Evolutionary conservation across 2,797 vertebrate species (phyloP).

Genomic region (Ctenochaetus hawaiiensis): DNA sequence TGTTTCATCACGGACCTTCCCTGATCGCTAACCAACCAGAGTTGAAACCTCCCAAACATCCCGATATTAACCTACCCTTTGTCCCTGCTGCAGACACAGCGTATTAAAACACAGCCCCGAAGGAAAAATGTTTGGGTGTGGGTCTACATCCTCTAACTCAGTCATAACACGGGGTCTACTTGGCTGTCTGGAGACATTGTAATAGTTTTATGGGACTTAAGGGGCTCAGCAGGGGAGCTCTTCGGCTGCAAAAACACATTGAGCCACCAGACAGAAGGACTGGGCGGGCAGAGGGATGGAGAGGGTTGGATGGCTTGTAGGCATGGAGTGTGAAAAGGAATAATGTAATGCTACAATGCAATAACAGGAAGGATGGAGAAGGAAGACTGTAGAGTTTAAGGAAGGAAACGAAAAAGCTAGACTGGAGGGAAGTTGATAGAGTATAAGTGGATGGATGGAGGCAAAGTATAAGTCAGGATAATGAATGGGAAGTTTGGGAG

Average conservation of each 20-base stretch:
- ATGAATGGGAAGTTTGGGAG: neutral
- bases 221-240: constrained; percentile 64
- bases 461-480: constrained; percentile 22
- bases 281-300: constrained; percentile 17
- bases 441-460: neutral
- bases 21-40: constrained; percentile 16
- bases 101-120: constrained; percentile 39
- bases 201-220: constrained; percentile 63
- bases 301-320: constrained; percentile 14
- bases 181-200: constrained; percentile 65
- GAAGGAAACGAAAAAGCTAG: neutral
- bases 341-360: constrained; percentile 15
- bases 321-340: neutral
- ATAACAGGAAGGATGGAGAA: neutral
- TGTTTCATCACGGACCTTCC: neutral
- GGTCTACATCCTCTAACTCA: constrained; percentile 48
- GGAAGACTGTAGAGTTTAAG: neutral
- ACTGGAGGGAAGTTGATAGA: constrained; percentile 2
- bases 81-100: constrained; percentile 41
- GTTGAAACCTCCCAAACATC: constrained; percentile 41
- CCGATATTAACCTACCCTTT: constrained; percentile 27
- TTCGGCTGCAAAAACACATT: constrained; percentile 45
- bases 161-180: constrained; percentile 54
- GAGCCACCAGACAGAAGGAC: constrained; percentile 49
- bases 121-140: constrained; percentile 52